Evolutionary conservation across 2,113 vertebrate genomes (phyloP), one percentile per base, ranked within the genome.

Genomic region (Platichthys flesus): DNA sequence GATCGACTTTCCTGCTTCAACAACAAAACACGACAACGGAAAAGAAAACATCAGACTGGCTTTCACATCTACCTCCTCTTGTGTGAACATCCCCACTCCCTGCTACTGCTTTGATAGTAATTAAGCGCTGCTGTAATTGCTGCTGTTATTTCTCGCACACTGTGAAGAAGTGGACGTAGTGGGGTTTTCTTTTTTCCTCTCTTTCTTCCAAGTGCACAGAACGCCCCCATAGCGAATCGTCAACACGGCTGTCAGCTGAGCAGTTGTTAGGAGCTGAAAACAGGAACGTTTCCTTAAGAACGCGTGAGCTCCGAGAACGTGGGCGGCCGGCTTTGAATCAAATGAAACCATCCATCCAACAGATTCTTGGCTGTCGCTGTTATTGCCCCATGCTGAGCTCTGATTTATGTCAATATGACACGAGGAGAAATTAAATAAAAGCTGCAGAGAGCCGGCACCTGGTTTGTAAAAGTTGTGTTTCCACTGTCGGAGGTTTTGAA

Each of bases 171-270:
- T 42, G 40, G 14, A 49, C 16, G 15, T 49, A 49, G 45, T 5
- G 13, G 16, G 13, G 4, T 49, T 49, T 47, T 20, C 31, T 31
- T 49, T 49, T 52, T 67, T 45, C 80, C 37, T 21, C 15, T 57
- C 16, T 70, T 69, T 85, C 52, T 70, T 55, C 84, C 28, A 67
- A 71, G 42, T 67, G 23, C 54, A 15, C 24, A 35, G 24, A 26
- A 74, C 37, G 28, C 42, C 66, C 74, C 62, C 20, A 10, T 15
- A 16, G 26, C 59, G 74, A 74, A 64, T 85, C 59, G 73, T 26
- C 58, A 71, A 13, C 67, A 55, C 13, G 0, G 15, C 51, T 55
- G 67, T 76, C 26, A 55, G 74, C 28, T 28, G 20, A 62, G 37
- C 28, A 14, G 71, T 70, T 61, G 35, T 45, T 61, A 35, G 63